Conservation (phyloP, 2,888 invertebrate species). For the Allacma fusca region DNA sequence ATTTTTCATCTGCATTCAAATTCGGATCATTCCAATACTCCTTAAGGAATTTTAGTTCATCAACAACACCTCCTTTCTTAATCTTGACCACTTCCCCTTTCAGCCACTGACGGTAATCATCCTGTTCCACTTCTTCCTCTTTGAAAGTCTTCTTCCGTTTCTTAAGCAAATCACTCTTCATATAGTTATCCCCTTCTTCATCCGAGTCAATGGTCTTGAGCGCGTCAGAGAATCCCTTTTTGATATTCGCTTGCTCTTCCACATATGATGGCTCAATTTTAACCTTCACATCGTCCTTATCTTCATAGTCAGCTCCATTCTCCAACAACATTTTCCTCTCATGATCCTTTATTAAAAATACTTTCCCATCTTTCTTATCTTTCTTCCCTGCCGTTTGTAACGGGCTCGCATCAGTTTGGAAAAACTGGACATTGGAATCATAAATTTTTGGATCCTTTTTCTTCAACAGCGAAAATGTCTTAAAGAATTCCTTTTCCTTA, state of each 20-base stretch:
- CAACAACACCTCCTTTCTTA: constrained; percentile 64
- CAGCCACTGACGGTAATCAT: constrained; percentile 80
- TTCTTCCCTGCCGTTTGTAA: constrained; percentile 56
- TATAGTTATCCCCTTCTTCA: constrained; percentile 67
- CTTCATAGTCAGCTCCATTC: constrained; percentile 63
- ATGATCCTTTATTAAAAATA: constrained; percentile 78
- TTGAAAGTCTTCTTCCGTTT: constrained; percentile 68
- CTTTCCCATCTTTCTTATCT: constrained; percentile 68
- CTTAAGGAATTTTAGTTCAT: constrained; percentile 77
- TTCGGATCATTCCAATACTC: constrained; percentile 86
- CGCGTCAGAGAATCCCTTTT: constrained; percentile 71
- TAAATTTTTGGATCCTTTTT: constrained; percentile 90
- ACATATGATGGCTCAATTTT: constrained; percentile 68
- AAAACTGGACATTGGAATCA: constrained; percentile 77
- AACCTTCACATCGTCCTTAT: constrained; percentile 64
- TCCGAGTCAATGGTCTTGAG: constrained; percentile 65
- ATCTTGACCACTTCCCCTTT: constrained; percentile 75
- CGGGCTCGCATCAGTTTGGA: constrained; percentile 64
- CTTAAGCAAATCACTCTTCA: constrained; percentile 66
- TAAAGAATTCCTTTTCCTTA: constrained; percentile 85
- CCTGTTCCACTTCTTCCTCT: constrained; percentile 68
- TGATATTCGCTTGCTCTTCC: constrained; percentile 74
- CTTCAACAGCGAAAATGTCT: constrained; percentile 84
- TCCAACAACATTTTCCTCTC: constrained; percentile 78
- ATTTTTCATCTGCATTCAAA: constrained; percentile 84